Evolutionary conservation across 1,140 invertebrate genomes (phyloP), one percentile per base, ranked within the genome.

Genomic region (Arion vulgaris): DNA sequence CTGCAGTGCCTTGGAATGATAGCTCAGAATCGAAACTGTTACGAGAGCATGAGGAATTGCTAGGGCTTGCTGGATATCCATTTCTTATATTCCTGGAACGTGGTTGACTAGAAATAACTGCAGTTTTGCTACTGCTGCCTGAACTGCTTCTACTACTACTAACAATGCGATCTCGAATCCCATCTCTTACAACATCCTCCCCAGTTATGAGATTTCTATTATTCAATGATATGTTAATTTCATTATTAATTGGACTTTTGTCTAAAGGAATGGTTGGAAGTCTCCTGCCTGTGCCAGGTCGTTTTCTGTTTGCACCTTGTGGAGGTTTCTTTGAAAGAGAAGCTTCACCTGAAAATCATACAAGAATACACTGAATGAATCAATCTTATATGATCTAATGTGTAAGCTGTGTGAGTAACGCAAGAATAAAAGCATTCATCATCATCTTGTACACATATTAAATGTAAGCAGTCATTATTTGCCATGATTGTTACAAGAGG

Each of bases 1-100:
- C 90, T 86, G 94, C 93, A 57, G 94, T 94, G 74, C 93, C 92
- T 51, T 91, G 91, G 19, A 94, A 87, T 82, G 93, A 91, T 73
- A 91, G 89, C 85, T 94, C 92, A 15, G 94, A 94, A 80, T 94
- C 93, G 39, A 89, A 81, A 87, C 87, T 90, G 36, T 81, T 86
- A 34, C 81, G 66, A 57, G 88, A 87, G 5, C 85, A 68, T 17
- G 85, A 69, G 34, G 85, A 86, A 15, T 76, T 45, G n/a, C 36
- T 62, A 32, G 45, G 83, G 73, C 53, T 83, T 82, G 11, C 82
- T 34, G n/a, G 74, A 53, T 36, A 49, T 0, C 32, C 41, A 51
- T 17, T 76, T n/a, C 26, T 57, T 28, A 5, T 7, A 53, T 15
- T 32, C 7, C n/a, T 39, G 45, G 26, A 53, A 36, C 9, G 15